phyloP scores from a whole-genome alignment of 1,140 invertebrate species.

The Drosophila nikananu region DNA sequence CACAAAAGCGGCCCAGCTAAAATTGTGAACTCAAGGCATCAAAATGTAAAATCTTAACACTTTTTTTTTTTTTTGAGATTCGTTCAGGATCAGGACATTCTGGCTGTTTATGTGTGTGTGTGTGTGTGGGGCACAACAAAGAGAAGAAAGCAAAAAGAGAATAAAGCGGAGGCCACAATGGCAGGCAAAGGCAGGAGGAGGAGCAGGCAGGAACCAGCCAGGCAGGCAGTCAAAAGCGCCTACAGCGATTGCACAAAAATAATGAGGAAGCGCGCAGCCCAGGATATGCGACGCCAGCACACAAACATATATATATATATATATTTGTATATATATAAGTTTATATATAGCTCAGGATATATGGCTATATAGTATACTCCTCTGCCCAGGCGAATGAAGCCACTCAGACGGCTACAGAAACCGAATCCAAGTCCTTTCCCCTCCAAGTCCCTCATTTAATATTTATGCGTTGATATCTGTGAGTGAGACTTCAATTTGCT shows the following conservation, averaged over 20 bases:
- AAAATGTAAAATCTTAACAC: conserved; percentile 81
- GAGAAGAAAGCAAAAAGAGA: conserved; percentile 41
- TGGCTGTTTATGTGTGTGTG: conserved; percentile 29
- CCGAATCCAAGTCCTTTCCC: conserved; percentile 14
- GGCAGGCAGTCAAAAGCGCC: conserved; percentile 60
- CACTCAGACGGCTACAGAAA: conserved; percentile 70
- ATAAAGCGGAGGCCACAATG: conserved; percentile 56
- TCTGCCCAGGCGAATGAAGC: conserved; percentile 69
- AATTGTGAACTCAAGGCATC: conserved; percentile 57
- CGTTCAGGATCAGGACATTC: conserved; percentile 55
- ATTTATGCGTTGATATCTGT: conserved; percentile 82
- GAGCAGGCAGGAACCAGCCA: conserved; percentile 10
- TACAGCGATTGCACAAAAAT: conserved; percentile 83
- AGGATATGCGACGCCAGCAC: conserved; percentile 71
- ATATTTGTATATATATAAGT: neutral
- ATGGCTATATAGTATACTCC: conserved; percentile 8
- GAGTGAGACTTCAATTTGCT: conserved; percentile 75
- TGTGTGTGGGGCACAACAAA: conserved; percentile 53
- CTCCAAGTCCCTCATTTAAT: conserved; percentile 56
- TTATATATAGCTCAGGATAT: conserved; percentile 21
- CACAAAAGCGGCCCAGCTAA: conserved; percentile 54
- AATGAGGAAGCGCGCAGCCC: conserved; percentile 77
- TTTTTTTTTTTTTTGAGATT: conserved; percentile 52
- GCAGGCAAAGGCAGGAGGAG: neutral
- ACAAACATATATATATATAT: conserved; percentile 7